These are phyloP conservation scores for Tenebrio molitor DNA, from an alignment of 1,140 invertebrate genomes.

Conservation along the genomic window DNA sequence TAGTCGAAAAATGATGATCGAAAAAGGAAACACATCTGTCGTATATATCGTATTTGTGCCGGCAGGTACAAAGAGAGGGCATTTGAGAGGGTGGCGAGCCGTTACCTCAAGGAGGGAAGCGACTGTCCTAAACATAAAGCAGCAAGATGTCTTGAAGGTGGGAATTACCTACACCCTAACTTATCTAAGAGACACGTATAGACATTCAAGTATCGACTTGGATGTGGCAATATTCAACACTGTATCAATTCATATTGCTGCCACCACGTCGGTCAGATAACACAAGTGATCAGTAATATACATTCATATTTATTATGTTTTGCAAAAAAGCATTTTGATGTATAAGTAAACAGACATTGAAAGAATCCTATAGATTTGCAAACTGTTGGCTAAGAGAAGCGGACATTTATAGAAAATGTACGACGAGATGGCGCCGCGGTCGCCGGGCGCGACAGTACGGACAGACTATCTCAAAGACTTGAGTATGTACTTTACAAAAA, in stretches of 20 bases:
- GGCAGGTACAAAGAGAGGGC: slow-evolving; percentile 39
- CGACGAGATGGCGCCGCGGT: slow-evolving; percentile 4
- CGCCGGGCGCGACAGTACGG: slow-evolving; percentile 33
- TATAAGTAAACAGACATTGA: slow-evolving; percentile 58
- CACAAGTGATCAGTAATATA: slow-evolving; percentile 55
- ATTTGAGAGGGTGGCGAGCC: slow-evolving; percentile 15
- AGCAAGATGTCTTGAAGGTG: slow-evolving; percentile 54
- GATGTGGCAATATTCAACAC: slow-evolving; percentile 50
- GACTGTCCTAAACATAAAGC: slow-evolving; percentile 52
- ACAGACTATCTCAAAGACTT: slow-evolving; percentile 33
- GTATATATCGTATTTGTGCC: slow-evolving; percentile 43
- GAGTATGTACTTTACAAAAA: slow-evolving; percentile 38
- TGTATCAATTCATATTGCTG: slow-evolving; percentile 57
- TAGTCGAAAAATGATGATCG: too few relatives aligned
- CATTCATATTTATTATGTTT: slow-evolving; percentile 54
- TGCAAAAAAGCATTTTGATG: slow-evolving; percentile 58
- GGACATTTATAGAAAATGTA: slow-evolving; percentile 61
- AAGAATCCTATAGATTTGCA: slow-evolving; percentile 61
- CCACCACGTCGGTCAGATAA: slow-evolving; percentile 50
- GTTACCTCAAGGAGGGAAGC: slow-evolving; percentile 43
- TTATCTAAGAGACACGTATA: slow-evolving; percentile 50
- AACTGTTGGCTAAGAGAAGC: slow-evolving; percentile 63
- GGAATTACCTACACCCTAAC: slow-evolving; percentile 52
- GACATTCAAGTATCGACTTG: slow-evolving; percentile 47
- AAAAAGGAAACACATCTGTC: neutral